These are phyloP conservation scores for Diadromus collaris DNA, from an alignment of 2,888 invertebrate species.

Conservation along the genomic window DNA sequence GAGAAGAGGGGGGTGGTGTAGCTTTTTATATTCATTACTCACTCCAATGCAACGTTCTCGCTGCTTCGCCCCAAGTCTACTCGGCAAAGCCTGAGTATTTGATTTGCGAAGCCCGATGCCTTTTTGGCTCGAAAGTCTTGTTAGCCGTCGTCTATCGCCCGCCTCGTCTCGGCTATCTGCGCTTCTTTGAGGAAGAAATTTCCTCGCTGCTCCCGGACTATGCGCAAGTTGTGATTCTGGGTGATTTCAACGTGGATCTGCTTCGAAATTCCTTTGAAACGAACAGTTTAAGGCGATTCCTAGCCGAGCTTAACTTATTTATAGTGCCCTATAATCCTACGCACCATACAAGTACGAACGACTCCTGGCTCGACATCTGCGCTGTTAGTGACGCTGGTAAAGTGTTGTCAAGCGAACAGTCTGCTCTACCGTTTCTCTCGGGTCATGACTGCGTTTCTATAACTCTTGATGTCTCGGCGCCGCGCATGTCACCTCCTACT, in stretches of 20 bases:
- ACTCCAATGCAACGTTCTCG: background rate
- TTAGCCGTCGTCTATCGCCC: background rate
- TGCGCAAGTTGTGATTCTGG: too few relatives aligned
- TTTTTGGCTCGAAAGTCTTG: background rate
- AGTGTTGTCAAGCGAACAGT: background rate
- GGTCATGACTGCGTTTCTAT: background rate
- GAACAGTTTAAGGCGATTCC: background rate
- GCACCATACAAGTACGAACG: background rate
- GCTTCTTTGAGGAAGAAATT: too few relatives aligned
- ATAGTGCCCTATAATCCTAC: background rate
- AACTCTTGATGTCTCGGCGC: too few relatives aligned
- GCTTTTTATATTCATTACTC: background rate
- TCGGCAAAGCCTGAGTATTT: background rate
- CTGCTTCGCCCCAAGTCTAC: background rate
- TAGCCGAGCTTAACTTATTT: background rate
- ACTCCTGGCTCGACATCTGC: slow-evolving; percentile 5
- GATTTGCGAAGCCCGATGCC: background rate
- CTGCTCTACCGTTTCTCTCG: background rate
- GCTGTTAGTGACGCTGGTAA: background rate
- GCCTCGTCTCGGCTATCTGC: background rate
- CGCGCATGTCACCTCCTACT: too few relatives aligned
- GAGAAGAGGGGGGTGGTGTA: background rate
- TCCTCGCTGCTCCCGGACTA: too few relatives aligned
- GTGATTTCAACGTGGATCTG: too few relatives aligned
- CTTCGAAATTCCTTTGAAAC: background rate